Evolutionary conservation across 2,113 vertebrate genomes (phyloP).

Genomic region (Scortum barcoo): DNA sequence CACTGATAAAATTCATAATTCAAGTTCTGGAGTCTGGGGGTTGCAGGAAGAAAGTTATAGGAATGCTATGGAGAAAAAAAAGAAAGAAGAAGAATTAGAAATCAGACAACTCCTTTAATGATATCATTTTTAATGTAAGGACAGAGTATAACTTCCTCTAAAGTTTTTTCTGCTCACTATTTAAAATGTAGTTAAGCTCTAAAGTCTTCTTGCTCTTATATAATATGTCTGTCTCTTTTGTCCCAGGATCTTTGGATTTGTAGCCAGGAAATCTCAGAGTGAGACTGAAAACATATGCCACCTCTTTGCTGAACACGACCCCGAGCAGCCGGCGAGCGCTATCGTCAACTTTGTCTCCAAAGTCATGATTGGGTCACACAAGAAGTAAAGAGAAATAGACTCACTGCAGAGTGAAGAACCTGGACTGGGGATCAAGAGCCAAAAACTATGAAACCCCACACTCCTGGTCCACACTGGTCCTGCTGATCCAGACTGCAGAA

Average conservation of each 20-base stretch:
- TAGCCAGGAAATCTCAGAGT: slow-evolving; percentile 93
- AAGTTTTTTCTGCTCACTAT: not conserved
- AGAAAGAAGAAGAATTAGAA: not conserved
- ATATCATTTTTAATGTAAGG: no score
- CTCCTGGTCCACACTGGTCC: slow-evolving; percentile 24
- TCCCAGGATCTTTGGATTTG: slow-evolving; percentile 93
- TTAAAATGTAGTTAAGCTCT: not conserved
- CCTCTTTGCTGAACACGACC: slow-evolving; percentile 96
- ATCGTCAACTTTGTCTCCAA: slow-evolving; percentile 99
- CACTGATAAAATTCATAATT: no score
- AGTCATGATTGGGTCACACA: slow-evolving; percentile 96
- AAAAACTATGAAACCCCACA: slow-evolving; percentile 13
- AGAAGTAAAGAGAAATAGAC: slow-evolving; percentile 81
- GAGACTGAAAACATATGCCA: slow-evolving; percentile 93
- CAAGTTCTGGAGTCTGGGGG: not conserved
- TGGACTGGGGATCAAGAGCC: slow-evolving; percentile 11
- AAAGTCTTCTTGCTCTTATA: not conserved
- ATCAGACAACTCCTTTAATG: no score
- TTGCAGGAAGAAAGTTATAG: not conserved
- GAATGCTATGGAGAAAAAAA: not conserved
- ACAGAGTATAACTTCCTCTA: not conserved
- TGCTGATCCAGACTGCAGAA: slow-evolving; percentile 23
- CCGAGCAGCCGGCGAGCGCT: slow-evolving; percentile 95
- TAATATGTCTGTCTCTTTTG: not conserved
- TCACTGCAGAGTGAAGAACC: not conserved